A percentile compares a stretch with the other conserved stretches of the same genome.
These are phyloP conservation scores for Buathra laborator DNA, from an alignment of 2,888 invertebrate genomes.

Conservation along the genomic window DNA sequence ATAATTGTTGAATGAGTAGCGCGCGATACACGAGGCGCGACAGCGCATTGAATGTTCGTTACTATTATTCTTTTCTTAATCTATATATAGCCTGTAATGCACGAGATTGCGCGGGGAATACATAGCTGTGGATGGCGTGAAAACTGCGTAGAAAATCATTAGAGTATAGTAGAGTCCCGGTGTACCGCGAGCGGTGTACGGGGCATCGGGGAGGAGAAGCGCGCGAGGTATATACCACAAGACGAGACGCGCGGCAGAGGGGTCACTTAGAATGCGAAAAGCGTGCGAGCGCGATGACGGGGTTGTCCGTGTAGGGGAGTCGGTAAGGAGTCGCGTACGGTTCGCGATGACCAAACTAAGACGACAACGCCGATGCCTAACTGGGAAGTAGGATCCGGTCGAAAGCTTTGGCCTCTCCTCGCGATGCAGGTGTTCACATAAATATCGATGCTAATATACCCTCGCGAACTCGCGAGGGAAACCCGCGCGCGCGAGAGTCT, in stretches of 20 bases:
- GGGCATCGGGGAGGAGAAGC: slow-evolving; percentile 50
- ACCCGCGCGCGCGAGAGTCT: slow-evolving; percentile 69
- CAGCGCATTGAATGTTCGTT: slow-evolving; percentile 10
- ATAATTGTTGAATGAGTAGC: not conserved
- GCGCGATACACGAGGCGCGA: not conserved
- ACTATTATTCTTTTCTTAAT: not conserved
- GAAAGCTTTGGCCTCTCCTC: slow-evolving; percentile 76
- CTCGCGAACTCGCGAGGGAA: slow-evolving; percentile 74
- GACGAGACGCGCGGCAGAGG: slow-evolving; percentile 71
- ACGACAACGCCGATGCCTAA: slow-evolving; percentile 83
- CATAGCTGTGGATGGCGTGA: slow-evolving; percentile 68
- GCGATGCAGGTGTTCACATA: slow-evolving; percentile 84
- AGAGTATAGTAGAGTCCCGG: slow-evolving; percentile 67
- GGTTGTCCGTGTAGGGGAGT: slow-evolving; percentile 84
- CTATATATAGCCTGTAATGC: slow-evolving; percentile 1
- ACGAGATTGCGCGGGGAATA: slow-evolving; percentile 33
- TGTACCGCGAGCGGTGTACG: not conserved
- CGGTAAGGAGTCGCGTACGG: slow-evolving; percentile 81
- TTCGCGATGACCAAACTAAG: slow-evolving; percentile 84
- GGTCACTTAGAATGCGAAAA: slow-evolving; percentile 83
- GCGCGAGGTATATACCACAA: slow-evolving; percentile 63
- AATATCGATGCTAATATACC: slow-evolving; percentile 84
- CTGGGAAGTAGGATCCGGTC: slow-evolving; percentile 85
- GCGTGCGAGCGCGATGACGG: slow-evolving; percentile 84
- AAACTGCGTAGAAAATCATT: slow-evolving; percentile 79